A percentile compares a stretch with the other conserved stretches of the same genome.
phyloP scores from a whole-genome alignment of 2,888 invertebrate species.

The Oscheius myriophilus region DNA sequence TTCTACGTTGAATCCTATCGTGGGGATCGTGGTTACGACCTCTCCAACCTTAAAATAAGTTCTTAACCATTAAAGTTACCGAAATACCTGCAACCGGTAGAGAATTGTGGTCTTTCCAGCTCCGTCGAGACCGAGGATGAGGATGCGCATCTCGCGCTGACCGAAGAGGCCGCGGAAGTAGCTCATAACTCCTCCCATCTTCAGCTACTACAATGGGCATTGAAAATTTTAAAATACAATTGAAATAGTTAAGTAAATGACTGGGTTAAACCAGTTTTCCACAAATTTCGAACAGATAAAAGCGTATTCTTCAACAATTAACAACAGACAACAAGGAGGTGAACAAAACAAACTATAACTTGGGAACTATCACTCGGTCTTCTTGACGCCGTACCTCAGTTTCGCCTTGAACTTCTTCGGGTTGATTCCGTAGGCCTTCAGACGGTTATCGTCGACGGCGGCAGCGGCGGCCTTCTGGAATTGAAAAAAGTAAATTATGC shows the following conservation, averaged over 20 bases:
- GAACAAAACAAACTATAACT: conserved; percentile 10
- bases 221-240: background rate
- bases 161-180: conserved; percentile 88
- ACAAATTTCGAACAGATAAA: background rate
- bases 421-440: conserved; percentile 90
- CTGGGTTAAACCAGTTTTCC: background rate
- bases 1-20: conserved; percentile 98
- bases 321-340: conserved; percentile 19
- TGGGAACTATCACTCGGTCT: conserved; percentile 2
- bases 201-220: background rate
- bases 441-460: conserved; percentile 78
- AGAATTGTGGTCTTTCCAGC: conserved; percentile 92
- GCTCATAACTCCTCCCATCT: conserved; percentile 87
- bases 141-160: conserved; percentile 75
- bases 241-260: background rate
- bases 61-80: background rate
- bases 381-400: conserved; percentile 57
- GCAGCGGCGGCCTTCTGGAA: conserved; percentile 38
- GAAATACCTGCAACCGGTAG: conserved; percentile 89
- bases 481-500: too few relatives aligned
- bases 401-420: conserved; percentile 86
- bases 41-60: conserved; percentile 59
- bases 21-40: conserved; percentile 77
- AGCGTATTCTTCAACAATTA: conserved; percentile 8
- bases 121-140: conserved; percentile 76